A percentile compares a stretch with the other conserved stretches of the same genome.
Evolutionary conservation across 2,888 invertebrate species (phyloP).

Genomic region (Xiphydria camelus): DNA sequence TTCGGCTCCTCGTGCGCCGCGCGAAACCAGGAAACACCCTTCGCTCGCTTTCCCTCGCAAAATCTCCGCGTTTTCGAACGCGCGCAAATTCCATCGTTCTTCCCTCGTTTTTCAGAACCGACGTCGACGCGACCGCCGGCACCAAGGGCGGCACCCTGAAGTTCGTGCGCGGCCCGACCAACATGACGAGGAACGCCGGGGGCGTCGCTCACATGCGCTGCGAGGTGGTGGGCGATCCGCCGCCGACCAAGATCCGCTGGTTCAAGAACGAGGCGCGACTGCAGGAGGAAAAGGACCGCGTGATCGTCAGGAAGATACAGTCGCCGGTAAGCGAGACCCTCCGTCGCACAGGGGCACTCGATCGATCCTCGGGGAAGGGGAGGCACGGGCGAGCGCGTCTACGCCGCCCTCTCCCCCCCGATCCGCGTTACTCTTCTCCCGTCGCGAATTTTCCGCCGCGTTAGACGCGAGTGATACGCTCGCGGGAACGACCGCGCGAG

Average conservation of each 20-base stretch:
- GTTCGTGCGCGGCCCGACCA: conserved; percentile 61
- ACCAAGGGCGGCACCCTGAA: conserved; percentile 58
- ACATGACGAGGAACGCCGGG: conserved; percentile 64
- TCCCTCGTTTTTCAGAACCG: conserved; percentile 24
- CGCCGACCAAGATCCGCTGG: conserved; percentile 66
- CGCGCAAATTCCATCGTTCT: no score
- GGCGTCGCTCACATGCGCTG: conserved; percentile 66
- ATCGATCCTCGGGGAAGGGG: no score
- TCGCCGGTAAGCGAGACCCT: conserved; percentile 33
- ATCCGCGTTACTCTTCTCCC: background rate
- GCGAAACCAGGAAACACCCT: no score
- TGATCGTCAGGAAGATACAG: conserved; percentile 55
- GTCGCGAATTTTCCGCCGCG: no score
- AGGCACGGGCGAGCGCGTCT: no score
- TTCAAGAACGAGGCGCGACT: conserved; percentile 65
- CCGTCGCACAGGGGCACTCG: background rate
- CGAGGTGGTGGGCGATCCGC: conserved; percentile 66
- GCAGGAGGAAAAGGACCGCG: conserved; percentile 54
- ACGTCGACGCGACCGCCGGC: conserved; percentile 34
- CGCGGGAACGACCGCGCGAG: no score
- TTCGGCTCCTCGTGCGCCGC: no score
- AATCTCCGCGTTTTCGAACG: no score
- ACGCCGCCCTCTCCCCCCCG: no score
- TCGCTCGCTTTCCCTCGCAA: no score
- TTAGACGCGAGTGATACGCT: no score